Percentiles rank a stretch among this genome's conserved stretches.
Evolutionary conservation across 2,113 vertebrate genomes (phyloP).

Genomic region (Phoxinus phoxinus): DNA sequence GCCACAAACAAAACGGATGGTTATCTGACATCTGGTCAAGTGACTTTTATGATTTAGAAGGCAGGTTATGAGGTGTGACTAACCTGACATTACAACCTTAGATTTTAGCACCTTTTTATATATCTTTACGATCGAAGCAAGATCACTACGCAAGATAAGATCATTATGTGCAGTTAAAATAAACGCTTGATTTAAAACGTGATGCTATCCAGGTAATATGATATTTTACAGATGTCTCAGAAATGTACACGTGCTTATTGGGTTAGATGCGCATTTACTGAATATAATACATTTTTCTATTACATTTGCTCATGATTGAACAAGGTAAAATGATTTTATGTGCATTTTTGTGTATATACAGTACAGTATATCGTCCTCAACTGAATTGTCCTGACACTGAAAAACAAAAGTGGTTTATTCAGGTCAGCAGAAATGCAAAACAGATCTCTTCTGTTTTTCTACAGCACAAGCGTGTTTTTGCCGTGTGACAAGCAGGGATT

Average conservation of each 20-base stretch:
- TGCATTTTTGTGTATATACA: not conserved
- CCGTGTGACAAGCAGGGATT: conserved; percentile 4
- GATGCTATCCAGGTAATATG: not conserved
- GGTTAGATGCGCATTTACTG: not conserved
- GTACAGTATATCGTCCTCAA: not conserved
- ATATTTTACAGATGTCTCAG: not conserved
- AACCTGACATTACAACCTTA: not conserved
- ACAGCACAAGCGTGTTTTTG: not conserved
- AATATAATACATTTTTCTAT: not conserved
- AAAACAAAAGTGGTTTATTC: conserved; percentile 1
- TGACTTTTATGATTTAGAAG: conserved; percentile 39
- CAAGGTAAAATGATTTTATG: not conserved
- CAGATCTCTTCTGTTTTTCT: conserved; percentile 27
- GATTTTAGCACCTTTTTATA: not conserved
- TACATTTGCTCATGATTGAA: not conserved
- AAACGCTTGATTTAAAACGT: not conserved
- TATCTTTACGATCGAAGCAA: not conserved
- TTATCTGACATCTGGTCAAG: not conserved
- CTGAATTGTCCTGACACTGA: not conserved
- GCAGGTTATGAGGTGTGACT: not conserved
- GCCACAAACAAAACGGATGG: not conserved
- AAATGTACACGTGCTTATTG: not conserved
- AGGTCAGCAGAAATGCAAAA: conserved; percentile 35
- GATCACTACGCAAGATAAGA: no score
- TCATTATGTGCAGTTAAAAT: not conserved